Percentiles rank a stretch among this genome's conserved stretches.
Conservation (phyloP, 2,113 vertebrate species). For the Callithrix jacchus region DNA sequence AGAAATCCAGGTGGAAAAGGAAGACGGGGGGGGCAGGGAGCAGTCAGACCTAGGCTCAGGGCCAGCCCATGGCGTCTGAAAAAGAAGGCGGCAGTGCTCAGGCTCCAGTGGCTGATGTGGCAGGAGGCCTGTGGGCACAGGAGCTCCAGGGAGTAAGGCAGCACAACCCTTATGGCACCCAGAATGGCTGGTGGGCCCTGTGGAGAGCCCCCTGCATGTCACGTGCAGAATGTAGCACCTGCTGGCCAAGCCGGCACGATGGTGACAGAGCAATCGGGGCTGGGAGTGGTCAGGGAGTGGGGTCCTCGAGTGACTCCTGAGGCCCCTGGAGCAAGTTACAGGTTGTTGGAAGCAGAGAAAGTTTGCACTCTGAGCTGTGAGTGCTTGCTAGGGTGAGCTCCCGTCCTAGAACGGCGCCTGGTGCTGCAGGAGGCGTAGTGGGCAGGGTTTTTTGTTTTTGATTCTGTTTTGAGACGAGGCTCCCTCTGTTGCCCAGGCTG, state of each 20-base stretch:
- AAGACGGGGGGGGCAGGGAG: neutral
- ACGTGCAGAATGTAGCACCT: neutral
- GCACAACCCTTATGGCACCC: neutral
- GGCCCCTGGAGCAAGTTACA: neutral
- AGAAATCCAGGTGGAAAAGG: neutral
- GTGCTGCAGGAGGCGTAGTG: fast-evolving
- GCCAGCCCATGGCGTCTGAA: neutral
- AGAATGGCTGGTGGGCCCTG: neutral
- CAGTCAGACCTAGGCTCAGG: neutral
- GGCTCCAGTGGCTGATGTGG: neutral
- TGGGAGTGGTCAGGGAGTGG: too few relatives aligned
- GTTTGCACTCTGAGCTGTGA: neutral
- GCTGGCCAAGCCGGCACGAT: fast-evolving
- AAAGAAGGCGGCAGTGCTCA: fast-evolving
- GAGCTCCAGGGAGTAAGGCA: fast-evolving
- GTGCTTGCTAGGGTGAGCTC: fast-evolving
- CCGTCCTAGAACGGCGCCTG: neutral
- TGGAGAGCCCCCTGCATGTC: neutral
- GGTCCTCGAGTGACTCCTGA: neutral
- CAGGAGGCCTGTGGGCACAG: too few relatives aligned
- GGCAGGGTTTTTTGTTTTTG: neutral
- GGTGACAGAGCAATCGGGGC: fast-evolving
- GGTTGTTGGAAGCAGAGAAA: fast-evolving
- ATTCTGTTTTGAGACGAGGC: too few relatives aligned
- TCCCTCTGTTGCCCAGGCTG: too few relatives aligned